Conservation (phyloP, 2,888 invertebrate genomes). For the Thecocarcelia acutangulata region DNA sequence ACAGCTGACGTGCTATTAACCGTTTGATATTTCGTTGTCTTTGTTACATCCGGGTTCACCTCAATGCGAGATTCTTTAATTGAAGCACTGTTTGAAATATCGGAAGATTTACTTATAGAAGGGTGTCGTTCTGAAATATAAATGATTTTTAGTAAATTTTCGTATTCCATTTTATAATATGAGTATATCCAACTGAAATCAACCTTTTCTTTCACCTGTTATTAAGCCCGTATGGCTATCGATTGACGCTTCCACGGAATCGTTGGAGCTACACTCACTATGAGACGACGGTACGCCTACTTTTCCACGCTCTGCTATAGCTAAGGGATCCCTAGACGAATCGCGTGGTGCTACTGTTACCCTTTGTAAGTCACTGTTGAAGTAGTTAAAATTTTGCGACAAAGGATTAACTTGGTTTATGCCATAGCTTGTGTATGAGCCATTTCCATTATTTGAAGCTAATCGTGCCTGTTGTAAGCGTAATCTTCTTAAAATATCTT, state of each 20-base stretch:
- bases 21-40: conserved; percentile 76
- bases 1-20: conserved; percentile 71
- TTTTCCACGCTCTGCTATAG: conserved; percentile 81
- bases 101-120: conserved; percentile 68
- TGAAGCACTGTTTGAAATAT: conserved; percentile 74
- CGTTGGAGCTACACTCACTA: conserved; percentile 81
- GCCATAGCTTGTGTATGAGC: conserved; percentile 78
- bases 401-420: conserved; percentile 78
- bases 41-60: conserved; percentile 78
- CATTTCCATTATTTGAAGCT: conserved; percentile 76
- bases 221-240: conserved; percentile 80
- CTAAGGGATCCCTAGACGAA: conserved; percentile 79
- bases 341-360: conserved; percentile 79
- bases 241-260: conserved; percentile 80
- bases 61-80: conserved; percentile 87
- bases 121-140: conserved; percentile 72
- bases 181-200: not conserved
- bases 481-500: conserved; percentile 84
- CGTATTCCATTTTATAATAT: not conserved
- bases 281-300: conserved; percentile 81
- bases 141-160: not conserved
- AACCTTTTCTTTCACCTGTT: conserved; percentile 80
- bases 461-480: conserved; percentile 82
- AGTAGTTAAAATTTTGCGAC: conserved; percentile 78
- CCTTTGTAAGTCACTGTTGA: conserved; percentile 79